Evolutionary conservation across 2,888 invertebrate genomes (phyloP).

Genomic region (Melanotus villosus): DNA sequence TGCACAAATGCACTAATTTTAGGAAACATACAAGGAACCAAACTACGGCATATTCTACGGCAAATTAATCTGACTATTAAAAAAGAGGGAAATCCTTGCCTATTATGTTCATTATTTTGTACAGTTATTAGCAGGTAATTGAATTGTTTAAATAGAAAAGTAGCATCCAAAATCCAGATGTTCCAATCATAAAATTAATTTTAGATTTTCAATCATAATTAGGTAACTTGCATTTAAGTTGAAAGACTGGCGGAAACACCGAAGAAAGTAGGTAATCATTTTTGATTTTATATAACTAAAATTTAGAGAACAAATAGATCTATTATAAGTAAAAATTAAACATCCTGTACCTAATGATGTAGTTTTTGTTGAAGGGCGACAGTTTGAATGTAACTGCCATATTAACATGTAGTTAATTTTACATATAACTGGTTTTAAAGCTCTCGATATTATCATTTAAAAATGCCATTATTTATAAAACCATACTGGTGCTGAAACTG

Average conservation of each 20-base stretch:
- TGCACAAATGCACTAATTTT: slow-evolving; percentile 21
- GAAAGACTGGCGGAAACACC: background rate
- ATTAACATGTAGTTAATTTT: no score
- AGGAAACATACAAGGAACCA: no score
- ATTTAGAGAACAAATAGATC: background rate
- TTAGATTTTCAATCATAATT: slow-evolving; percentile 4
- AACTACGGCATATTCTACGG: no score
- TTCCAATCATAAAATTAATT: background rate
- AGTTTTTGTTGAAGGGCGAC: no score
- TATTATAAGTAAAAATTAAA: no score
- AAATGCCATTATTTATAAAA: no score
- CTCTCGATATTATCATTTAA: no score
- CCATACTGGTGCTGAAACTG: no score
- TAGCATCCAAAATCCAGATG: slow-evolving; percentile 5
- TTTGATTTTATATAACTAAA: background rate
- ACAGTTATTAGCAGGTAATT: slow-evolving; percentile 8
- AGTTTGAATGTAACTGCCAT: no score
- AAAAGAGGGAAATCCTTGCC: background rate
- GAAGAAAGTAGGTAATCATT: slow-evolving; percentile 2
- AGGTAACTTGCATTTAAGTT: background rate
- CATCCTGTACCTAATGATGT: no score
- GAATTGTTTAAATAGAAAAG: background rate
- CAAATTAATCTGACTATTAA: background rate
- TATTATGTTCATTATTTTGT: background rate
- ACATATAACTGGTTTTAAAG: no score